Evolutionary conservation across 1,140 invertebrate genomes (phyloP), one percentile per base, ranked within the genome.

Genomic region (Vanessa tameamea): DNA sequence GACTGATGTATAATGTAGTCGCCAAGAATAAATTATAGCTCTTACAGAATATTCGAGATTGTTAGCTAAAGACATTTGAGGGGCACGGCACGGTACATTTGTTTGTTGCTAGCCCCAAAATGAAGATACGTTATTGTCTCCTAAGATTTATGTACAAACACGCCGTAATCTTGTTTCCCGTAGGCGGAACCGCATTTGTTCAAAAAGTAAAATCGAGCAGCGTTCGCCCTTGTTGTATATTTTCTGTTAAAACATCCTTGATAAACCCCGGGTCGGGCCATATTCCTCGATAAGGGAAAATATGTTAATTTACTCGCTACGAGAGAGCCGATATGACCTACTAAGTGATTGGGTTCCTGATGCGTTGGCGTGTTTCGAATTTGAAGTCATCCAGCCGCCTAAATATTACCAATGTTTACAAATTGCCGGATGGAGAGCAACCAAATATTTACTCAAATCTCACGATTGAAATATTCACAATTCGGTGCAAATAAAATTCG

Each of bases 291-390:
- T 92, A 91, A 91, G 81, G 82, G 84, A 91, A 91, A 91, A 90
- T 91, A 92, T 92, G 91, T 91, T 91, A 91, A 92, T 92, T 88
- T 80, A 78, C 78, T 69, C 78, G 66, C 76, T 80, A 77, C 76
- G 80, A 82, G 75, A 86, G 83, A 87, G 74, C 82, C 82, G 84
- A 87, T 90, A 89, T 91, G 84, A 87, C 87, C 89, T 86, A 89
- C 88, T 92, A 91, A 92, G 89, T 92, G 91, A 92, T 92, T 92
- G 89, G 89, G 78, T 90, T 90, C 70, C 85, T 76, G 81, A 83
- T 87, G 82, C 77, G 80, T 78, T 73, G 73, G 77, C 87, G 87
- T 88, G 88, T 89, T 87, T 87, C 80, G 89, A 91, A 91, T 92
- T 86, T 80, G 81, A 85, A 87, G 69, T 76, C 76, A 64, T 72